Percentiles rank a stretch among this genome's conserved stretches.
Conservation (phyloP, 2,888 invertebrate genomes). For the Gymnosoma rotundatum region DNA sequence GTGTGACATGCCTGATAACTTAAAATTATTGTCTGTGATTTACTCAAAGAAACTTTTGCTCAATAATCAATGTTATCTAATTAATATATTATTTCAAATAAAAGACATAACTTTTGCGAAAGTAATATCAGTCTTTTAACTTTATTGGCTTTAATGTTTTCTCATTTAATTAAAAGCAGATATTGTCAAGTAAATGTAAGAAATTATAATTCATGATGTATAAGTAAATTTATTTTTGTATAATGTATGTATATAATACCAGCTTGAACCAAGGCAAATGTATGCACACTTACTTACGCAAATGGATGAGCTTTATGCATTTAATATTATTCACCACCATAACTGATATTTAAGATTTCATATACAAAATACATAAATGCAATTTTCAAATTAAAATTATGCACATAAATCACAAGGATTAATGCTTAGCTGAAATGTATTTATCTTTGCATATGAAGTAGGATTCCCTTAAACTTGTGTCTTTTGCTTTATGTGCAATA, state of each 20-base stretch:
- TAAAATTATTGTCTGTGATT: no score
- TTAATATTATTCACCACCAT: constrained; percentile 45
- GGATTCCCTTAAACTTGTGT: no score
- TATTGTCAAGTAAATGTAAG: constrained; percentile 40
- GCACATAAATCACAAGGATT: constrained; percentile 69
- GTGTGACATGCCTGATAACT: no score
- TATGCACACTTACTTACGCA: constrained; percentile 8
- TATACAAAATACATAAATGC: constrained; percentile 52
- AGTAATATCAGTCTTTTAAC: constrained; percentile 6
- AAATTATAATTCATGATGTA: constrained; percentile 16
- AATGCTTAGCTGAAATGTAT: constrained; percentile 35
- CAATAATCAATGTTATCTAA: neutral
- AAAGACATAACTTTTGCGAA: no score
- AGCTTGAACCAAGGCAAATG: neutral
- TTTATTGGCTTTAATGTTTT: constrained; percentile 59
- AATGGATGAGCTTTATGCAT: neutral
- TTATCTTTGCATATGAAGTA: neutral
- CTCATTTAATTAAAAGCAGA: constrained; percentile 54
- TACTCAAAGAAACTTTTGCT: neutral
- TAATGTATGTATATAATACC: neutral
- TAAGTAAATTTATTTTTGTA: constrained; percentile 24
- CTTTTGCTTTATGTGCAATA: no score
- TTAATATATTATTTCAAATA: no score
- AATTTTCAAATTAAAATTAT: constrained; percentile 66
- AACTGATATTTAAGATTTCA: constrained; percentile 40